A percentile compares a stretch with the other conserved stretches of the same genome.
These are phyloP conservation scores for Calidris pugnax DNA, from an alignment of 2,113 vertebrate genomes.

Conservation along the genomic window DNA sequence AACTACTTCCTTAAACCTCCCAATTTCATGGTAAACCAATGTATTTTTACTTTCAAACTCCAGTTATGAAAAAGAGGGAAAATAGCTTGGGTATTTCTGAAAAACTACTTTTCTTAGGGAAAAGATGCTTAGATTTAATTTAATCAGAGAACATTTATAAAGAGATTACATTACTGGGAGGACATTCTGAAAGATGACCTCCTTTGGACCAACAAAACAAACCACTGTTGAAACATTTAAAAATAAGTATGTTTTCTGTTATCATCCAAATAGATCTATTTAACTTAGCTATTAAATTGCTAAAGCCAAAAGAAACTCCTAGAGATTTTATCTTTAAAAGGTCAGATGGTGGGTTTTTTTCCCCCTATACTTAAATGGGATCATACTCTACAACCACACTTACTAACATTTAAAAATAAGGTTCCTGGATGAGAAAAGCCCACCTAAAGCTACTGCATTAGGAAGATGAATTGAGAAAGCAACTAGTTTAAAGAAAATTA, in stretches of 20 bases:
- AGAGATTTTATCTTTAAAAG: background rate
- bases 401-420: background rate
- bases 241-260: background rate
- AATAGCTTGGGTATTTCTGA: background rate
- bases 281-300: background rate
- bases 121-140: background rate
- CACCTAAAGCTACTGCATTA: background rate
- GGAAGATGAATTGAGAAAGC: background rate
- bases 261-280: background rate
- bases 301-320: background rate
- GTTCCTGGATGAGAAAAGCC: background rate
- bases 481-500: background rate
- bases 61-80: background rate
- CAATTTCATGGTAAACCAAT: background rate
- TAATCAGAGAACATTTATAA: background rate
- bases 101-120: background rate
- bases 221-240: background rate
- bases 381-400: background rate
- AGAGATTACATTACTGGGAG: background rate
- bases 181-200: background rate
- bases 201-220: background rate
- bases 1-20: background rate
- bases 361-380: background rate
- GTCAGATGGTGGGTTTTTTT: background rate
- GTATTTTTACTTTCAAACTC: background rate